Percentiles rank a stretch among this genome's conserved stretches.
phyloP scores from a whole-genome alignment of 2,888 invertebrate species.

The Nycteola revayana region DNA sequence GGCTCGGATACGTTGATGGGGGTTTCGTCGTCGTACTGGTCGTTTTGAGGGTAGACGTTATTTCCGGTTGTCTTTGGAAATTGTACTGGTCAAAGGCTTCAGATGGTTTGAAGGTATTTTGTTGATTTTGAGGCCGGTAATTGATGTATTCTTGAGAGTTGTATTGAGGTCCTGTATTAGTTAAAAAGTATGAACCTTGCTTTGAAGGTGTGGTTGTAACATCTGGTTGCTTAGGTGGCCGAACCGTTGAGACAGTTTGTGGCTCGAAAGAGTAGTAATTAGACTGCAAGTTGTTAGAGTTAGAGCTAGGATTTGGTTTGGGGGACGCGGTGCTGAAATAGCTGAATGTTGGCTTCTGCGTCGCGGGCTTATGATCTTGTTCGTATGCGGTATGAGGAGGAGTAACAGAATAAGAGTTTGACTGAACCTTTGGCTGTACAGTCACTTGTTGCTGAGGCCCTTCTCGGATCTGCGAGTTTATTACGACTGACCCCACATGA shows the following conservation, averaged over 20 bases:
- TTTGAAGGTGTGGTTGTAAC: constrained; percentile 42
- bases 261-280: constrained; percentile 73
- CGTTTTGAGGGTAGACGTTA: constrained; percentile 46
- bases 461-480: constrained; percentile 80
- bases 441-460: constrained; percentile 36
- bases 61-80: constrained; percentile 45
- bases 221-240: constrained; percentile 46
- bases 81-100: constrained; percentile 42
- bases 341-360: constrained; percentile 66
- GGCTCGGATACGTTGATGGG: constrained; percentile 63
- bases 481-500: constrained; percentile 92
- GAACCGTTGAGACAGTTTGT: constrained; percentile 59
- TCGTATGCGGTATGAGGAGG: constrained; percentile 34
- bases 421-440: constrained; percentile 19
- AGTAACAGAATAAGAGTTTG: constrained; percentile 38
- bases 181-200: constrained; percentile 56
- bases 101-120: constrained; percentile 37
- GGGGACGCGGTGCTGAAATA: constrained; percentile 70
- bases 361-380: constrained; percentile 54
- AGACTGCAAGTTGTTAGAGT: constrained; percentile 46
- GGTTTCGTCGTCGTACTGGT: constrained; percentile 54
- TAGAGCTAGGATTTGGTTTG: constrained; percentile 44
- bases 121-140: constrained; percentile 38
- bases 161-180: constrained; percentile 49
- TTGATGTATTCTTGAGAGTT: constrained; percentile 46